Conservation (phyloP, 2,888 invertebrate genomes). For the Tiliacea aurago region DNA sequence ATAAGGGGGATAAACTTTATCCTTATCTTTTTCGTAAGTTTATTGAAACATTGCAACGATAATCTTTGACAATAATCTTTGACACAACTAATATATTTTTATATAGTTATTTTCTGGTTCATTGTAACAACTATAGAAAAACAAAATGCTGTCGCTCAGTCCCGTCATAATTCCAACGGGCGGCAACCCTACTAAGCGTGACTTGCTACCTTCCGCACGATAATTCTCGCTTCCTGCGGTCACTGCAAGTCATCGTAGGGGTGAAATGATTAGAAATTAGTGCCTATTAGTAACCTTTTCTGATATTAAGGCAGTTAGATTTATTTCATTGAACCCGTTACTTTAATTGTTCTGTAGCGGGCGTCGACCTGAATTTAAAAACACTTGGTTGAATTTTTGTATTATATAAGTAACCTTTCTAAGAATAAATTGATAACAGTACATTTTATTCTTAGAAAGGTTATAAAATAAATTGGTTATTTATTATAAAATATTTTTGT, state of each 20-base stretch:
- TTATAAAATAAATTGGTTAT: not conserved
- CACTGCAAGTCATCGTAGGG: slow-evolving; percentile 77
- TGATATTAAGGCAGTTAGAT: slow-evolving; percentile 66
- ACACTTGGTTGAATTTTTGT: not conserved
- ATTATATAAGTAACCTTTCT: too few species aligned
- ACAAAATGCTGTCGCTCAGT: not conserved
- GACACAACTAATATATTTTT: too few species aligned
- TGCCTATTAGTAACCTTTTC: slow-evolving; percentile 76
- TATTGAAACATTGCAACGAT: too few species aligned
- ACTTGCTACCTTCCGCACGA: slow-evolving; percentile 71
- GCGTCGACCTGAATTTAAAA: slow-evolving; percentile 29
- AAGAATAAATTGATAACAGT: too few species aligned
- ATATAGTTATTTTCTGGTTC: too few species aligned
- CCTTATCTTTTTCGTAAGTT: too few species aligned
- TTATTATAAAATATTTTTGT: not conserved
- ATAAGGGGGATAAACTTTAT: too few species aligned
- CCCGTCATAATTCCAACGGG: not conserved
- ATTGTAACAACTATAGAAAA: not conserved
- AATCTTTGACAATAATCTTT: too few species aligned
- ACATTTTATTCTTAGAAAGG: not conserved
- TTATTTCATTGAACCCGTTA: slow-evolving; percentile 63
- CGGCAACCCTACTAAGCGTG: slow-evolving; percentile 57
- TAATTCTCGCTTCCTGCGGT: slow-evolving; percentile 77
- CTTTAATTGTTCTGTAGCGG: slow-evolving; percentile 83
- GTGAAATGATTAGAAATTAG: slow-evolving; percentile 71